Percentiles rank a stretch among this genome's conserved stretches.
These are phyloP conservation scores for Lepidocolaptes lacrymiger DNA, from an alignment of 2,797 vertebrate species.

Conservation along the genomic window DNA sequence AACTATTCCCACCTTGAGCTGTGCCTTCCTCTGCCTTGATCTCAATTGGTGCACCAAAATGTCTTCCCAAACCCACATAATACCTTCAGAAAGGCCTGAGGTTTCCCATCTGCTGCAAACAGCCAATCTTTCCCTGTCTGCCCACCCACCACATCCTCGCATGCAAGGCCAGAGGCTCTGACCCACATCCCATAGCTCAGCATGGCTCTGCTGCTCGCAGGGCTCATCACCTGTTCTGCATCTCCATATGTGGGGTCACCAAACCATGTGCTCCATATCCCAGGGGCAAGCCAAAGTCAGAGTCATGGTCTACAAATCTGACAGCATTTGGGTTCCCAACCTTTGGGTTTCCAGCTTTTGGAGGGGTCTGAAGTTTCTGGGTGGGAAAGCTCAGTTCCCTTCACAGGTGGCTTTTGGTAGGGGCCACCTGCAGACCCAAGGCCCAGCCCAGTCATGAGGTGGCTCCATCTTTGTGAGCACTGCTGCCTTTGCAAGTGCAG, in stretches of 20 bases:
- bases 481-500: not conserved
- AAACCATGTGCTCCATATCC: not conserved
- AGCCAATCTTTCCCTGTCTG: not conserved
- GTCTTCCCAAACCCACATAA: not conserved
- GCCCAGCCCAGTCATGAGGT: not conserved
- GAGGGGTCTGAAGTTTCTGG: not conserved
- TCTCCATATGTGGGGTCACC: not conserved
- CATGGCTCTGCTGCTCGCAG: fast-evolving
- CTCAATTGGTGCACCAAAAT: not conserved
- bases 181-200: not conserved
- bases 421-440: not conserved
- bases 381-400: not conserved
- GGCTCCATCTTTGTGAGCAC: not conserved
- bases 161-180: not conserved
- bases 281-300: not conserved
- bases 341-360: not conserved
- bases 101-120: not conserved
- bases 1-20: not conserved
- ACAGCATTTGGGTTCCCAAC: not conserved
- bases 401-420: not conserved
- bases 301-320: not conserved
- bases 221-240: not conserved
- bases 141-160: fast-evolving
- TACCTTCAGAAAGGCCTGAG: not conserved
- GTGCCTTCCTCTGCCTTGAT: not conserved